phyloP scores from a whole-genome alignment of 2,888 invertebrate species.

The Oxytorus armatus region DNA sequence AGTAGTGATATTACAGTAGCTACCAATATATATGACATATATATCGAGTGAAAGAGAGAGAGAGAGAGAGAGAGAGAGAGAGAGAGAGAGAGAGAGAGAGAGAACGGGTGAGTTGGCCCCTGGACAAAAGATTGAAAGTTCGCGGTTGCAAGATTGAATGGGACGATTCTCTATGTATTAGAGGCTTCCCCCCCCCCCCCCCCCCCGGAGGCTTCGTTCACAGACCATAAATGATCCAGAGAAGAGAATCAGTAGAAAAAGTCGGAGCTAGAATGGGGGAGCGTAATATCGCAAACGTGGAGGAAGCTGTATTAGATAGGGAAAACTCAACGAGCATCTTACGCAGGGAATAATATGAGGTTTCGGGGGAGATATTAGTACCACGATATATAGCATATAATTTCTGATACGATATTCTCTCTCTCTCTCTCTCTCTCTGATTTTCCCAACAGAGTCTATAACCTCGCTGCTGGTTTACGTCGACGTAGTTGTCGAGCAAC shows the following conservation, averaged over 20 bases:
- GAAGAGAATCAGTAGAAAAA: conserved; percentile 24
- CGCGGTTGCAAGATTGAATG: conserved; percentile 32
- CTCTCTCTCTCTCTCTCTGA: conserved; percentile 7
- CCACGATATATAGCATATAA: conserved; percentile 2
- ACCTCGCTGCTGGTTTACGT: conserved; percentile 21
- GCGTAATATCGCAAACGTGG: conserved; percentile 24
- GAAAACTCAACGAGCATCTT: conserved; percentile 35
- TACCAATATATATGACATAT: conserved; percentile 30
- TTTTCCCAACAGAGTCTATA: conserved; percentile 27
- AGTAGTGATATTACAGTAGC: conserved; percentile 18
- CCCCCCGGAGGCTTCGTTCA: conserved; percentile 22
- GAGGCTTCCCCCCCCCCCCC: conserved; percentile 16
- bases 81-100: neutral
- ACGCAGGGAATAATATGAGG: conserved; percentile 14
- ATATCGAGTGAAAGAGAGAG: neutral
- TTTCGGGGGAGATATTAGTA: conserved; percentile 22
- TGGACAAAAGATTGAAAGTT: conserved; percentile 58
- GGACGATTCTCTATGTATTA: conserved; percentile 5
- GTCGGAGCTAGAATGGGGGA: conserved; percentile 3
- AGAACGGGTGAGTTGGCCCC: conserved; percentile 12
- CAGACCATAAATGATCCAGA: conserved; percentile 30
- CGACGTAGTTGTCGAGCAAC: conserved; percentile 28
- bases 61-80: neutral
- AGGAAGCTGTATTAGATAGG: conserved; percentile 15
- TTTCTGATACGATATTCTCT: conserved; percentile 1